Evolutionary conservation across 2,113 vertebrate genomes (phyloP).

Genomic region (Ailuropoda melanoleuca): DNA sequence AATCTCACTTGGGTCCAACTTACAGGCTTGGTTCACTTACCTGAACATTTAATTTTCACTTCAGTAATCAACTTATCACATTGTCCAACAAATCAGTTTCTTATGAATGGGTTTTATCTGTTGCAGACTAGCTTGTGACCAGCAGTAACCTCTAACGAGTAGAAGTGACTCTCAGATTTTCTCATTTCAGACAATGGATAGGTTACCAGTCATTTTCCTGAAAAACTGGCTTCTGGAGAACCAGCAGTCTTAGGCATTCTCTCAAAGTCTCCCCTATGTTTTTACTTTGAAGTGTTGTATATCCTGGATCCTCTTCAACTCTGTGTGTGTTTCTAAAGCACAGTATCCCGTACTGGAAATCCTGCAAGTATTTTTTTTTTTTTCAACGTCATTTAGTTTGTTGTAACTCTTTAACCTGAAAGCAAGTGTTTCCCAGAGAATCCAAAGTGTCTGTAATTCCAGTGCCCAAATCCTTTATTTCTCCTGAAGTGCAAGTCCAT

Average conservation of each 20-base stretch:
- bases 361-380: background rate
- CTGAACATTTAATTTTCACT: background rate
- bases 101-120: background rate
- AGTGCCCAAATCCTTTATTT: background rate
- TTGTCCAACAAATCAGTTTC: background rate
- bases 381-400: background rate
- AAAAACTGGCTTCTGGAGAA: background rate
- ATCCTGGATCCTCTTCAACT: background rate
- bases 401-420: constrained; percentile 23
- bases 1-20: background rate
- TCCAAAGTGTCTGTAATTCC: background rate
- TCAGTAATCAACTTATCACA: background rate
- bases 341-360: background rate
- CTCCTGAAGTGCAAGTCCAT: background rate
- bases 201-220: background rate
- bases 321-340: background rate
- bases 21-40: background rate
- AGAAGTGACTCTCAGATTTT: background rate
- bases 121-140: background rate
- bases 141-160: background rate
- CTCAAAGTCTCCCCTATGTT: background rate
- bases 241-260: background rate
- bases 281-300: background rate
- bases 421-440: constrained; percentile 3
- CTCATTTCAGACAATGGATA: background rate